phyloP scores from a whole-genome alignment of 2,888 invertebrate genomes.

The Melanostoma scalare region DNA sequence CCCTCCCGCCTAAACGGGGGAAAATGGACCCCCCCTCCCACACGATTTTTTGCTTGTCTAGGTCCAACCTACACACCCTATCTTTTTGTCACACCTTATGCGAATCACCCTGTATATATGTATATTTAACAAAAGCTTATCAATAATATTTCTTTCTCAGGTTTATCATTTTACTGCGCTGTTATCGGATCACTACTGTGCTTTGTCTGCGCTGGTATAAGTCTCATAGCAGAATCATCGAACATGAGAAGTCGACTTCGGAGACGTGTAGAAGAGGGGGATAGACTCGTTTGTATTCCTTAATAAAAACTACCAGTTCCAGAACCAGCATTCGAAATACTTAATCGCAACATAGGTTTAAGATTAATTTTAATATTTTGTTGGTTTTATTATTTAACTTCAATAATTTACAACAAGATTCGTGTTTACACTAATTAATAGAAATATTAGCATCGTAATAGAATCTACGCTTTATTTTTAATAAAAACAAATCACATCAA shows the following conservation, averaged over 20 bases:
- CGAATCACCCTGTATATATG: too few species aligned
- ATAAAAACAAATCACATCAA: too few species aligned
- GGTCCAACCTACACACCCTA: too few species aligned
- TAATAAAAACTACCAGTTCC: conserved; percentile 62
- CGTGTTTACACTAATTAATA: too few species aligned
- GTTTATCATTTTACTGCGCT: conserved; percentile 90
- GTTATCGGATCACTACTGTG: conserved; percentile 87
- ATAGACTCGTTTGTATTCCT: conserved; percentile 90
- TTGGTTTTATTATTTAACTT: conserved; percentile 48
- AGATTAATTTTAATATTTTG: conserved; percentile 42
- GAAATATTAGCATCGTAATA: too few species aligned
- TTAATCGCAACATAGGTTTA: conserved; percentile 41
- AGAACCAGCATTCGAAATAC: conserved; percentile 35
- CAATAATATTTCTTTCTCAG: conserved; percentile 82
- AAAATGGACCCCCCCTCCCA: too few species aligned
- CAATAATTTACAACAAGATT: conserved; percentile 60
- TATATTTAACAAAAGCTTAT: neutral
- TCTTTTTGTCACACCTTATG: too few species aligned
- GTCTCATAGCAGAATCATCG: conserved; percentile 90
- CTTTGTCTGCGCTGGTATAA: conserved; percentile 89
- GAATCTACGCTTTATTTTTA: too few species aligned
- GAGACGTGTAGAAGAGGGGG: conserved; percentile 91
- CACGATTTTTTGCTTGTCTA: too few species aligned
- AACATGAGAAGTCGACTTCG: conserved; percentile 92
- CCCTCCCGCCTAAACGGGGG: too few species aligned